Conservation (phyloP, 2,888 invertebrate genomes). For the Ecdyonurus torrentis region DNA sequence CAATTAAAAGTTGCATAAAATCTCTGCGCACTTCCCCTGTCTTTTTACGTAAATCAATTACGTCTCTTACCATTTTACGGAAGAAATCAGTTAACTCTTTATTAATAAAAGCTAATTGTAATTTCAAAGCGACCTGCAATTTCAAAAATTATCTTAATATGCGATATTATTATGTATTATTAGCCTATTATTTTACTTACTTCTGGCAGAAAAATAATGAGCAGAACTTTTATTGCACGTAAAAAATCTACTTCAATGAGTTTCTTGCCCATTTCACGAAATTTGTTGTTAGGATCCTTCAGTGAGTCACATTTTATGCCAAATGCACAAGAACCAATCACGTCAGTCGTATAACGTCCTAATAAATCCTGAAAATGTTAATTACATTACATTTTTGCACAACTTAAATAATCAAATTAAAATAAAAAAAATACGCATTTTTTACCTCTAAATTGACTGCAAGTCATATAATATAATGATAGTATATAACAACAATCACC, state of each 20-base stretch:
- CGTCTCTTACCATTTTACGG: constrained; percentile 4
- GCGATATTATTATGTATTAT: not conserved
- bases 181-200: not conserved
- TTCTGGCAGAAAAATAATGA: not conserved
- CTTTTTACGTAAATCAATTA: constrained; percentile 1
- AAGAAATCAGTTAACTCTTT: constrained; percentile 4
- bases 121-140: not conserved
- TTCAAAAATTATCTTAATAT: not conserved
- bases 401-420: not conserved
- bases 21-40: not conserved
- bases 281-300: constrained; percentile 19
- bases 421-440: not conserved
- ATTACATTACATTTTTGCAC: no score
- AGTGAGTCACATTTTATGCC: constrained; percentile 25
- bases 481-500: not conserved
- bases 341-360: constrained; percentile 17
- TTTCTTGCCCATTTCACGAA: constrained; percentile 18
- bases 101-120: constrained; percentile 1
- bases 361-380: not conserved
- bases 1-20: constrained; percentile 6
- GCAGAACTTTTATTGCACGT: not conserved
- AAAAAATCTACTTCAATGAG: not conserved
- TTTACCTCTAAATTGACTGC: no score
- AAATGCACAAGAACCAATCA: constrained; percentile 26
- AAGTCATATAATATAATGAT: not conserved